Base-by-base conservation (phyloP, 2,888 invertebrate genomes). In the Odontocerum albicorne region DNA sequence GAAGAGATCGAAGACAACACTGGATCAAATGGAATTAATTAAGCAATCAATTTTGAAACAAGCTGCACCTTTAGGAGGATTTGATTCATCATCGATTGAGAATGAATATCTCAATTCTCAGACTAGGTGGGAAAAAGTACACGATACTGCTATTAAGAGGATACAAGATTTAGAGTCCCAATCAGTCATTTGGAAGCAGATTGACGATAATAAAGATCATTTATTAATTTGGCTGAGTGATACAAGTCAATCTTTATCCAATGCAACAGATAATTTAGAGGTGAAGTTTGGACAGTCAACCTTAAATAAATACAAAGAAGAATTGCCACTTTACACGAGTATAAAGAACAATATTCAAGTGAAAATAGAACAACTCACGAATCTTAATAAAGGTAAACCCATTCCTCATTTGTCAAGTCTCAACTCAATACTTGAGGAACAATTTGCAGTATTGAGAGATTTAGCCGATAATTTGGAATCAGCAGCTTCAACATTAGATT, bases 121-220 rank as follows among this genome's bases (percentile, higher is more conserved):
- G 59, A 79, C 81, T 17, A 79, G 80, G 13, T 90, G 88, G 84
- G 87, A 88, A 57, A 82, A 84, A 61, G 77, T 83, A 1, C 86
- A 88, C 64, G 87, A 89, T 59, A 81, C 82, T 42, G 81, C 90
- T 2, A 80, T 87, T 4, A 88, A 87, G 62, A 82, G 85, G 62
- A 84, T 87, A 16, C 91, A 92, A 69, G 85, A 86, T 49, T 82
- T 89, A 44, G 96, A 96, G 72, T 90, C 92, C 0, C 93, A 96
- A 71, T 80, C 88, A 0, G 87, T 91, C n/a, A 88, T 95, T 47
- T 96, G 95, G 94, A 88, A 92, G 65, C 93, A 95, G 69, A 88
- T 96, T 27, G 90, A 92, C 63, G 90, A 91, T 55, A 85, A 87
- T 0, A 92, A 91, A 67, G 87, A 88, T 60, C 92, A 92, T 67